These are phyloP conservation scores for Centruroides vittatus DNA, from an alignment of 1,140 invertebrate species.

Conservation along the genomic window DNA sequence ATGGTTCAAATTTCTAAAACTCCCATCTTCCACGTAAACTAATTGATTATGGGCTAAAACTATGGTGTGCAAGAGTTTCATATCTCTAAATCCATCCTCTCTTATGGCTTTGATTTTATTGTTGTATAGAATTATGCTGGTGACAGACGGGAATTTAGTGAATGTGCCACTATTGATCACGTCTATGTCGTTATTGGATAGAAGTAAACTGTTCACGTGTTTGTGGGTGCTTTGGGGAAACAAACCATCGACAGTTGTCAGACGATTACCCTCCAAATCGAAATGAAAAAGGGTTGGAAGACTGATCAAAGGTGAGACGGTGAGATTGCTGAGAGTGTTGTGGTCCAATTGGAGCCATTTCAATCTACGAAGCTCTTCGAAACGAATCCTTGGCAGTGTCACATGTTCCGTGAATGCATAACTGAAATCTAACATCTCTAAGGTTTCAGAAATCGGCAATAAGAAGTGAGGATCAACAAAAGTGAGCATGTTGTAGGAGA, in stretches of 20 bases:
- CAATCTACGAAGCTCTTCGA: constrained; percentile 43
- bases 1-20: constrained; percentile 50
- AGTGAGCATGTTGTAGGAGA: constrained; percentile 73
- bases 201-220: constrained; percentile 56
- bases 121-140: constrained; percentile 51
- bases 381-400: constrained; percentile 1
- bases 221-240: constrained; percentile 51
- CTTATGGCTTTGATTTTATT: constrained; percentile 43
- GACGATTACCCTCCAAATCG: constrained; percentile 64
- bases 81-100: constrained; percentile 44
- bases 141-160: constrained; percentile 42
- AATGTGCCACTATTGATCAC: constrained; percentile 46
- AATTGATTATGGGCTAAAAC: constrained; percentile 39
- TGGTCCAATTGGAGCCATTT: constrained; percentile 76
- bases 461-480: constrained; percentile 62
- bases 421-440: constrained; percentile 69
- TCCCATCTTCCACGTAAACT: constrained; percentile 29
- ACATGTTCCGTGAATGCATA: constrained; percentile 40
- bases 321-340: constrained; percentile 60
- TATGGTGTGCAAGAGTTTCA: constrained; percentile 50
- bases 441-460: constrained; percentile 38
- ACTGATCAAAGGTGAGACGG: constrained; percentile 39
- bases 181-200: constrained; percentile 55
- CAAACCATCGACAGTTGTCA: constrained; percentile 36
- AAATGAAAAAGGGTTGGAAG: constrained; percentile 64